Evolutionary conservation across 2,888 invertebrate genomes (phyloP).

Genomic region (Hyles lineata): DNA sequence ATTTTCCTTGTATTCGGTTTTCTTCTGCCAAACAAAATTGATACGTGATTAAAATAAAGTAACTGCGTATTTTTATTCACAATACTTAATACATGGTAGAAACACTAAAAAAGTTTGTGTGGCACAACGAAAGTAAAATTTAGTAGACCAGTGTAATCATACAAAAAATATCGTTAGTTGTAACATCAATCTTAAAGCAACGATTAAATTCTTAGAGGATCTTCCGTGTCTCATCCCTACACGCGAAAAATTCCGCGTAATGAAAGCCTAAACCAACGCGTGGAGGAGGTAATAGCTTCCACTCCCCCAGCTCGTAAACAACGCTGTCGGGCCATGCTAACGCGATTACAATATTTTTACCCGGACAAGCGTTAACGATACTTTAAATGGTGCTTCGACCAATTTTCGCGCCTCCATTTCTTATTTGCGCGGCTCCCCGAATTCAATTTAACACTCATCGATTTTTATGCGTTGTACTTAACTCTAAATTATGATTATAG

Average conservation of each 20-base stretch:
- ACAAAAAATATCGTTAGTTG: background rate
- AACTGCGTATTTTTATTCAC: too few species aligned
- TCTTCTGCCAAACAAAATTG: too few species aligned
- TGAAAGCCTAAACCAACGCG: slow-evolving; percentile 56
- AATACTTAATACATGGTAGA: too few species aligned
- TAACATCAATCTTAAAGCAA: background rate
- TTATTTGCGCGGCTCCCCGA: slow-evolving; percentile 78
- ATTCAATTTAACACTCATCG: slow-evolving; percentile 83
- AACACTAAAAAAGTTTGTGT: too few species aligned
- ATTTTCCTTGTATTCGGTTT: too few species aligned
- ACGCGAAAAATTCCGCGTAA: slow-evolving; percentile 55
- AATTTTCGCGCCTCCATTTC: slow-evolving; percentile 80
- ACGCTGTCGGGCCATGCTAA: slow-evolving; percentile 45
- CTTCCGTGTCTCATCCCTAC: background rate
- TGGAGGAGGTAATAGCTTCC: slow-evolving; percentile 55
- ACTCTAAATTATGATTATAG: slow-evolving; percentile 77
- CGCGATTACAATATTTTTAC: slow-evolving; percentile 78
- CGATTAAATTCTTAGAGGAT: background rate
- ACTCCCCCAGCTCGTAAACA: slow-evolving; percentile 74
- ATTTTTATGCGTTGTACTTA: slow-evolving; percentile 69
- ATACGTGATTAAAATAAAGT: too few species aligned
- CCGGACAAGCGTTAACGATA: slow-evolving; percentile 77
- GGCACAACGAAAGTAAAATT: too few species aligned
- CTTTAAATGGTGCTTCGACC: slow-evolving; percentile 76
- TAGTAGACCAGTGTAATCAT: too few species aligned